Percentiles rank a stretch among this genome's conserved stretches.
Evolutionary conservation across 2,113 vertebrate genomes (phyloP).

Genomic region (Hyla sarda): DNA sequence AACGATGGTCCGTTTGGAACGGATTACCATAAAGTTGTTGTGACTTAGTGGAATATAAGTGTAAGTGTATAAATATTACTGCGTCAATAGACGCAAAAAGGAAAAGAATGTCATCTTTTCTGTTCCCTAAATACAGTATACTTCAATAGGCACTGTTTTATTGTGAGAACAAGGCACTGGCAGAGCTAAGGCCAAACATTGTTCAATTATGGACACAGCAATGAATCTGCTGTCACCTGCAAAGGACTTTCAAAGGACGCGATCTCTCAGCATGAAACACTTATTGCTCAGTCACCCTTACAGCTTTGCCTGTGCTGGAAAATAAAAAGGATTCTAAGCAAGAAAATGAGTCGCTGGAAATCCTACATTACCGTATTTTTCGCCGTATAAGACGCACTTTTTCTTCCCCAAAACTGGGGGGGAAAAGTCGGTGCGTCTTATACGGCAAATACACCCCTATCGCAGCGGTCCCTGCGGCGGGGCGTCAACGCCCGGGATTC

Average conservation of each 20-base stretch:
- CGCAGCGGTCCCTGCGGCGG: too few relatives aligned
- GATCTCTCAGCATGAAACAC: background rate
- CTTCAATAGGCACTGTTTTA: background rate
- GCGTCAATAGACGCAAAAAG: background rate
- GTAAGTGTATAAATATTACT: too few relatives aligned
- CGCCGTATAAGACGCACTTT: too few relatives aligned
- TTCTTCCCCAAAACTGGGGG: too few relatives aligned
- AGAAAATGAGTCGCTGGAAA: background rate
- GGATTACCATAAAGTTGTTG: too few relatives aligned
- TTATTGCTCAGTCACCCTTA: background rate
- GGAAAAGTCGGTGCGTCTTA: too few relatives aligned
- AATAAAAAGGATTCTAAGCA: background rate
- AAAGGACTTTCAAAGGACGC: background rate
- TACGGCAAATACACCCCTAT: too few relatives aligned
- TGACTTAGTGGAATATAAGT: too few relatives aligned
- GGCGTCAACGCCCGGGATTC: too few relatives aligned
- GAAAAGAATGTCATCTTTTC: background rate
- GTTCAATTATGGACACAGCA: constrained; percentile 12
- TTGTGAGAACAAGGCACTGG: background rate
- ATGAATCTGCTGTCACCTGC: constrained; percentile 4
- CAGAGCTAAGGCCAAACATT: background rate
- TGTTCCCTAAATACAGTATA: too few relatives aligned
- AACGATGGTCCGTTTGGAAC: too few relatives aligned
- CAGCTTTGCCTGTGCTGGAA: background rate
- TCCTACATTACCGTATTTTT: background rate